Evolutionary conservation across 92 coral and sea anemone genomes (phyloP).

Genomic region (Heliopora coerulea): DNA sequence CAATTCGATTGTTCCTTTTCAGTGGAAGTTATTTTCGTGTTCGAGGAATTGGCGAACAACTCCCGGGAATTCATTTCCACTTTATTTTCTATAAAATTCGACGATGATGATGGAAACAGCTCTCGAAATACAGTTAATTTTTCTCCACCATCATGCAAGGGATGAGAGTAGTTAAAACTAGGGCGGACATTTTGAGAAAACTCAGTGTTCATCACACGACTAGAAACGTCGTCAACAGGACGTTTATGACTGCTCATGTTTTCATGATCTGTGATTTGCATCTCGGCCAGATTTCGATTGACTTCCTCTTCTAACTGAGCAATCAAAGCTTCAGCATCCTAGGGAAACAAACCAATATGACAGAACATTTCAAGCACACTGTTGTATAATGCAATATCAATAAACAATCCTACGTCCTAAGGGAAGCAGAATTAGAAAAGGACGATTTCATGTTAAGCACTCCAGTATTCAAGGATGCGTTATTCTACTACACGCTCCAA

Average conservation of each 20-base stretch:
- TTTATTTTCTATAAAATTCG: not conserved
- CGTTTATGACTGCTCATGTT: not conserved
- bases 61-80: not conserved
- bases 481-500: no score
- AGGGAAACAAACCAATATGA: no score
- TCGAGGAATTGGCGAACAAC: not conserved
- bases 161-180: not conserved
- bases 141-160: slow-evolving; percentile 20
- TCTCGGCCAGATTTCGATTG: not conserved
- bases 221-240: not conserved
- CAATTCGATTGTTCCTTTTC: not conserved
- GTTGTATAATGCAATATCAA: no score
- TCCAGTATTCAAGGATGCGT: no score
- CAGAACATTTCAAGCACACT: no score
- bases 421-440: no score
- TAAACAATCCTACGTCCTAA: no score
- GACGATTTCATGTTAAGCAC: no score
- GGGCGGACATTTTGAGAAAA: not conserved
- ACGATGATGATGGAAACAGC: slow-evolving; percentile 12
- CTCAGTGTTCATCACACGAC: not conserved
- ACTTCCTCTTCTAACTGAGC: slow-evolving; percentile 32
- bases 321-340: slow-evolving; percentile 28
- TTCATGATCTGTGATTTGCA: not conserved
- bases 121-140: slow-evolving; percentile 17
- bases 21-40: not conserved